phyloP scores from a whole-genome alignment of 2,797 vertebrate species.

The Schizothorax lantsangensis region DNA sequence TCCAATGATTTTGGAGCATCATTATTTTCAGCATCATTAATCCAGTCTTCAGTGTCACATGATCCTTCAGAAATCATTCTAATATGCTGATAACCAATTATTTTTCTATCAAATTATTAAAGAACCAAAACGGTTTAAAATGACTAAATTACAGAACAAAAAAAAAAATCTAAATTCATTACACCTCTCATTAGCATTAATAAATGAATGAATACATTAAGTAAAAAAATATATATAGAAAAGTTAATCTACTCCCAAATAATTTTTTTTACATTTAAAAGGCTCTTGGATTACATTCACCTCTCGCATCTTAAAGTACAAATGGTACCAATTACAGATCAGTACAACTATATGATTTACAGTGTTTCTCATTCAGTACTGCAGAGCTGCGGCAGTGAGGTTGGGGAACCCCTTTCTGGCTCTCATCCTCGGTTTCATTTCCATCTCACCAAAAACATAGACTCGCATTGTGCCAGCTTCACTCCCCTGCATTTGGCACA shows the following conservation, averaged over 20 bases:
- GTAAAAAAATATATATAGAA: background rate
- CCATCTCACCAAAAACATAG: conserved; percentile 41
- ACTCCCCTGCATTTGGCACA: conserved; percentile 57
- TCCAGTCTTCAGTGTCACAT: no score
- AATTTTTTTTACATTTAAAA: background rate
- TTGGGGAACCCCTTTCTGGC: conserved; percentile 56
- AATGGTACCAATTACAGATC: background rate
- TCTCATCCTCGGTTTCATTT: conserved; percentile 17
- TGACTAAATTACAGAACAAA: no score
- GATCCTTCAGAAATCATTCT: no score
- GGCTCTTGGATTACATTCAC: background rate
- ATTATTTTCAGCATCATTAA: no score
- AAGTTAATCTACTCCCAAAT: background rate
- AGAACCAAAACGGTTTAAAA: no score
- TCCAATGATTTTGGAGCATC: no score
- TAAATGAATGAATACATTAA: background rate
- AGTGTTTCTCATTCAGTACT: background rate
- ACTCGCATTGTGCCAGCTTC: conserved; percentile 38
- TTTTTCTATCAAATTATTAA: no score
- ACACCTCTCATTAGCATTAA: background rate
- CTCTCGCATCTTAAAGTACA: background rate
- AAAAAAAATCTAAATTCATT: background rate
- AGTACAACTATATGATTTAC: background rate
- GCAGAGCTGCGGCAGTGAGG: conserved; percentile 44
- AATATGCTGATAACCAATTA: no score